Conservation (phyloP, 2,888 invertebrate species). For the Brenthis hecate region DNA sequence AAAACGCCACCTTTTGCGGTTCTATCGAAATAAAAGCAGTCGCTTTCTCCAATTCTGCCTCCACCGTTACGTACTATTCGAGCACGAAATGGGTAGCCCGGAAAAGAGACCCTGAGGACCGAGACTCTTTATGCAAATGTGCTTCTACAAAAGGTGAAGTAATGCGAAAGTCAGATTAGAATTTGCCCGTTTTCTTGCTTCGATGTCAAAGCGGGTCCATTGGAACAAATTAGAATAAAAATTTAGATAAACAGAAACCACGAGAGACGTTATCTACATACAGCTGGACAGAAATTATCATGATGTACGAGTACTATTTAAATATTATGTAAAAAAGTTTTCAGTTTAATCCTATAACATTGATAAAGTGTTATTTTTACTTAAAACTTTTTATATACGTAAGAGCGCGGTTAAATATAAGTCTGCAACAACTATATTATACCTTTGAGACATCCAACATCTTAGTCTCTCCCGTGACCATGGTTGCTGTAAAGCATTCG, state of each 20-base stretch:
- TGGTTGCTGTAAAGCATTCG: too few species aligned
- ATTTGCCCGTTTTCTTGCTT: conserved; percentile 60
- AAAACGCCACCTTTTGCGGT: conserved; percentile 40
- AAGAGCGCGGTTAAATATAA: too few species aligned
- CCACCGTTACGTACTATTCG: conserved; percentile 63
- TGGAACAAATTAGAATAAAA: conserved; percentile 53
- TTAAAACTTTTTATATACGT: too few species aligned
- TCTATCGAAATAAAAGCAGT: conserved; percentile 61
- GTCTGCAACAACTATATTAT: too few species aligned
- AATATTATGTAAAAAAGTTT: too few species aligned
- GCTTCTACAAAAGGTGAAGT: conserved; percentile 71
- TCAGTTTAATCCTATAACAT: too few species aligned
- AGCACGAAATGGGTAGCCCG: conserved; percentile 75
- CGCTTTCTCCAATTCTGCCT: conserved; percentile 62
- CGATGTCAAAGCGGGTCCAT: conserved; percentile 52
- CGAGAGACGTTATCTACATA: neutral
- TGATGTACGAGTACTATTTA: neutral
- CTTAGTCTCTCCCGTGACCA: too few species aligned
- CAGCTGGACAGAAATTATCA: neutral
- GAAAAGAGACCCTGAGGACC: conserved; percentile 76
- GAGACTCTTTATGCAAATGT: conserved; percentile 77
- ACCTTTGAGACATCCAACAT: too few species aligned
- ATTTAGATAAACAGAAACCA: neutral
- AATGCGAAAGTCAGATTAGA: conserved; percentile 72
- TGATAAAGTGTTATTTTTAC: too few species aligned